Evolutionary conservation across 1,140 invertebrate species (phyloP).

Genomic region (Linepithema humile): DNA sequence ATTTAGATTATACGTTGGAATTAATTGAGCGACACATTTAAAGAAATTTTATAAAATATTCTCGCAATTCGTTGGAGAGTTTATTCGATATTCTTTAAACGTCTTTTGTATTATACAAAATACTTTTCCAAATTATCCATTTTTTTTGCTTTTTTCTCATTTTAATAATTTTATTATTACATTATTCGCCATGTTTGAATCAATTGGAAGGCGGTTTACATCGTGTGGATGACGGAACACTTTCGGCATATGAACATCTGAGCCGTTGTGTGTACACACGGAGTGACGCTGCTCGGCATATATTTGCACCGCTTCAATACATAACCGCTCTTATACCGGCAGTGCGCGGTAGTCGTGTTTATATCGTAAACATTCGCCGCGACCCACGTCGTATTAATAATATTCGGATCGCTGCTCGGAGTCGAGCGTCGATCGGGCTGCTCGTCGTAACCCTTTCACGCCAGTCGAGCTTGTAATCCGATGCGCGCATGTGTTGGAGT

Average conservation of each 20-base stretch:
- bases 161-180: background rate
- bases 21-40: background rate
- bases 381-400: slow-evolving; percentile 65
- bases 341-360: slow-evolving; percentile 59
- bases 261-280: slow-evolving; percentile 47
- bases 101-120: background rate
- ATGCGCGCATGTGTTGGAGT: slow-evolving; percentile 43
- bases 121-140: background rate
- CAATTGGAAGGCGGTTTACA: slow-evolving; percentile 47
- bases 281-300: slow-evolving; percentile 52
- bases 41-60: background rate
- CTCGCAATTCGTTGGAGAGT: background rate
- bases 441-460: slow-evolving; percentile 52
- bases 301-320: slow-evolving; percentile 63
- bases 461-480: slow-evolving; percentile 54
- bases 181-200: slow-evolving; percentile 16
- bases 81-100: background rate
- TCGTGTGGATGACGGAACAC: slow-evolving; percentile 54
- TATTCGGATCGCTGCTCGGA: slow-evolving; percentile 59
- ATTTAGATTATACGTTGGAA: background rate
- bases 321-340: slow-evolving; percentile 59
- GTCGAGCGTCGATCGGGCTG: slow-evolving; percentile 49
- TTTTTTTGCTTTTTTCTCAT: background rate
- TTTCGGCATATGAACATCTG: slow-evolving; percentile 58
- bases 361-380: slow-evolving; percentile 68